These are phyloP conservation scores for Oceanodroma tethys DNA, from an alignment of 2,113 vertebrate species.

Conservation along the genomic window DNA sequence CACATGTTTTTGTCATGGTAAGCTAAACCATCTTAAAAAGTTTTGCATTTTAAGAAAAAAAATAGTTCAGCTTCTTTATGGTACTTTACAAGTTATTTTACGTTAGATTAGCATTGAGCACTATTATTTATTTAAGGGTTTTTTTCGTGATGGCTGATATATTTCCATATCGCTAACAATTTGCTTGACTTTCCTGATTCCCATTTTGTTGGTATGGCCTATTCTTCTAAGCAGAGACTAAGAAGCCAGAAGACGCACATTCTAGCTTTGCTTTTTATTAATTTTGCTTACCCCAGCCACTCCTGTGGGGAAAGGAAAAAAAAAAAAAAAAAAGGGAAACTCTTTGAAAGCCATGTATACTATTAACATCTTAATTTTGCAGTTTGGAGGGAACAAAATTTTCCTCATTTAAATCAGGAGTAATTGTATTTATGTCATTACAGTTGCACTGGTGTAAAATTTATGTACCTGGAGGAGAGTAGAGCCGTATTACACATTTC, in stretches of 20 bases:
- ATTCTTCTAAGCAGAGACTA: neutral
- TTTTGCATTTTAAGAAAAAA: neutral
- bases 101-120: neutral
- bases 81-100: neutral
- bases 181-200: neutral
- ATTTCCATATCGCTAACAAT: neutral
- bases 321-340: neutral
- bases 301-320: neutral
- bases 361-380: neutral
- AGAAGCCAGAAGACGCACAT: neutral
- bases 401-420: neutral
- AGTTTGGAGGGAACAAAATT: neutral
- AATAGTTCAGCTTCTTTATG: neutral
- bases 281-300: neutral
- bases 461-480: neutral
- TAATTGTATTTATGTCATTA: neutral
- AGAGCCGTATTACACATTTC: neutral
- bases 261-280: neutral
- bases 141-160: neutral
- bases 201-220: neutral
- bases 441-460: neutral
- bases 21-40: neutral
- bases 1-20: neutral
- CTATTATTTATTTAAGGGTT: neutral
- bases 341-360: neutral